These are phyloP conservation scores for Hydrocynus forskahlii DNA, from an alignment of 2,797 vertebrate species.

Conservation along the genomic window DNA sequence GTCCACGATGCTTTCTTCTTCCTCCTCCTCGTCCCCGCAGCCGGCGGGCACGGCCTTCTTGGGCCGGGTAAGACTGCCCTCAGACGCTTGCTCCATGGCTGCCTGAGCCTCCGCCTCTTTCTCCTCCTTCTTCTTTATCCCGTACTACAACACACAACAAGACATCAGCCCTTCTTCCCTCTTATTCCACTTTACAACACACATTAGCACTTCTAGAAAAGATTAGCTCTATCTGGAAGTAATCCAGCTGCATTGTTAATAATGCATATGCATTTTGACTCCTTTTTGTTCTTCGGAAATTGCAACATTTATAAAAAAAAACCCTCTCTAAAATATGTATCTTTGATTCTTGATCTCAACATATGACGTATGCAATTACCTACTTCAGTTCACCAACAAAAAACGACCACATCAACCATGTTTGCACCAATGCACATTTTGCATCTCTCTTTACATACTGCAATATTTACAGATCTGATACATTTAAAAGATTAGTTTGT, in stretches of 20 bases:
- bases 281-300: no score
- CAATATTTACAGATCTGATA: neutral
- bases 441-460: neutral
- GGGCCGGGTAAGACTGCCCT: slow-evolving; percentile 93
- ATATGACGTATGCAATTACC: no score
- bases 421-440: neutral
- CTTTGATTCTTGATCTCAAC: no score
- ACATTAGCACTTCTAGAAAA: neutral
- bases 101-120: slow-evolving; percentile 95
- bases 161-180: no score
- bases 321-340: no score
- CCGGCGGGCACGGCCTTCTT: slow-evolving; percentile 95
- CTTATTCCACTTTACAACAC: neutral
- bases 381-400: no score
- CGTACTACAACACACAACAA: slow-evolving; percentile 74
- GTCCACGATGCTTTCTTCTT: slow-evolving; percentile 95
- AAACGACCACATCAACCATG: neutral
- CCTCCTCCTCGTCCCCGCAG: slow-evolving; percentile 93
- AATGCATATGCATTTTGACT: no score
- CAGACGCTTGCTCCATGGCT: slow-evolving; percentile 92
- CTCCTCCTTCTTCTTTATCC: slow-evolving; percentile 92
- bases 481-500: neutral
- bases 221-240: no score
- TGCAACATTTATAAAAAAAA: no score
- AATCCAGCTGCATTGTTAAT: no score